A percentile compares a stretch with the other conserved stretches of the same genome.
phyloP scores from a whole-genome alignment of 2,113 vertebrate species.

The Hypocryptadius cinnamomeus region DNA sequence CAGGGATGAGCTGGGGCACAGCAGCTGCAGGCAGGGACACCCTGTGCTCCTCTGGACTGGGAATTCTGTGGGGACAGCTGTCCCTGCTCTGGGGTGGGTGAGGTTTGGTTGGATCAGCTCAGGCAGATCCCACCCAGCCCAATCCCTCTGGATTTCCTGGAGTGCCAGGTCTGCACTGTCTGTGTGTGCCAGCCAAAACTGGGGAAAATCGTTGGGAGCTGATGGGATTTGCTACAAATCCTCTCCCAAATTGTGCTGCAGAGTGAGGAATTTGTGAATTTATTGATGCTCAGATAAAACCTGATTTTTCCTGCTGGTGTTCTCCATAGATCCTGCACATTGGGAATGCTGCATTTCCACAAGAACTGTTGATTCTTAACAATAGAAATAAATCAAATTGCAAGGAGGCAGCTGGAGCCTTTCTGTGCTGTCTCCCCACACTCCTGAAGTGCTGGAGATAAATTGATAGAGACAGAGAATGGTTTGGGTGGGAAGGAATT shows the following conservation, averaged over 20 bases:
- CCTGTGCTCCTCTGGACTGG: fast-evolving
- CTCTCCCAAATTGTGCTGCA: not conserved
- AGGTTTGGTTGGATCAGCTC: not conserved
- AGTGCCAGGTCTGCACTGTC: not conserved
- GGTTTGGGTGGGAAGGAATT: not conserved
- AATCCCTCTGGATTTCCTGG: not conserved
- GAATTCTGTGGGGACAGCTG: not conserved
- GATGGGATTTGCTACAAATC: not conserved
- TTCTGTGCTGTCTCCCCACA: not conserved
- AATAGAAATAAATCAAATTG: not conserved
- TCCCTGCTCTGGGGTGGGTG: fast-evolving
- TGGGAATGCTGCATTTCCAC: not conserved
- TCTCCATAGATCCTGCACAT: fast-evolving
- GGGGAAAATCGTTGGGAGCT: not conserved
- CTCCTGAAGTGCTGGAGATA: not conserved
- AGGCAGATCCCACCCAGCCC: not conserved
- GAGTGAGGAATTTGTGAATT: fast-evolving
- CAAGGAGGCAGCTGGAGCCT: not conserved
- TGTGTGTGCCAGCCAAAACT: not conserved
- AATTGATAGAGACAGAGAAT: not conserved
- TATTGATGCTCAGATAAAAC: not conserved
- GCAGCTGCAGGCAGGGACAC: not conserved
- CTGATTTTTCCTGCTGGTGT: not conserved
- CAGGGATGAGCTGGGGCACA: not conserved
- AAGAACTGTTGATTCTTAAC: not conserved